Percentiles rank a stretch among this genome's conserved stretches.
Evolutionary conservation across 2,113 vertebrate species (phyloP).

Genomic region (Nibea coibor): DNA sequence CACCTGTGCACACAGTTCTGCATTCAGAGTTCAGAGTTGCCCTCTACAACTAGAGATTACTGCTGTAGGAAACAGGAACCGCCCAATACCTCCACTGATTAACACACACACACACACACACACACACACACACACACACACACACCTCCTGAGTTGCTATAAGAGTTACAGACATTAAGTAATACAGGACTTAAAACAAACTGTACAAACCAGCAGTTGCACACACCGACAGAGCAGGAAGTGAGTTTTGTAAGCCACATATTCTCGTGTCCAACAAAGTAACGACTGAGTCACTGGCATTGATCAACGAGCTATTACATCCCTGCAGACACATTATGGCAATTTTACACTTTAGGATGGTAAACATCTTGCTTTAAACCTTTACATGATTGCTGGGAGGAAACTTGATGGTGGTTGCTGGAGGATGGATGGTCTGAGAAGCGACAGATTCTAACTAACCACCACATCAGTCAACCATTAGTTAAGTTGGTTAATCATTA

Average conservation of each 20-base stretch:
- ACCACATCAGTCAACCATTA: neutral
- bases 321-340: neutral
- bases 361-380: neutral
- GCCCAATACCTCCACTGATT: neutral
- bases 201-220: neutral
- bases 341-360: neutral
- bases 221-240: neutral
- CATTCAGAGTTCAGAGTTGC: neutral
- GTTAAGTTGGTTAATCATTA: conserved; percentile 25
- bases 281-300: conserved; percentile 12
- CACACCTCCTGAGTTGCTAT: neutral
- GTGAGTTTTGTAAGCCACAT: neutral
- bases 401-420: neutral
- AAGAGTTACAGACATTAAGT: neutral
- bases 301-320: conserved; percentile 17
- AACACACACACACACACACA: no score
- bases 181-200: neutral
- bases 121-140: neutral
- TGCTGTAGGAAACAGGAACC: neutral
- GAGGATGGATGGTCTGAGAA: neutral
- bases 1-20: neutral
- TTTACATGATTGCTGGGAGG: neutral
- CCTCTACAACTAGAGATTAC: no score
- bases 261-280: neutral
- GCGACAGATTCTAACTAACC: neutral